Percentiles rank a stretch among this genome's conserved stretches.
phyloP scores from a whole-genome alignment of 1,140 invertebrate species.

The Armadillidium nasatum region DNA sequence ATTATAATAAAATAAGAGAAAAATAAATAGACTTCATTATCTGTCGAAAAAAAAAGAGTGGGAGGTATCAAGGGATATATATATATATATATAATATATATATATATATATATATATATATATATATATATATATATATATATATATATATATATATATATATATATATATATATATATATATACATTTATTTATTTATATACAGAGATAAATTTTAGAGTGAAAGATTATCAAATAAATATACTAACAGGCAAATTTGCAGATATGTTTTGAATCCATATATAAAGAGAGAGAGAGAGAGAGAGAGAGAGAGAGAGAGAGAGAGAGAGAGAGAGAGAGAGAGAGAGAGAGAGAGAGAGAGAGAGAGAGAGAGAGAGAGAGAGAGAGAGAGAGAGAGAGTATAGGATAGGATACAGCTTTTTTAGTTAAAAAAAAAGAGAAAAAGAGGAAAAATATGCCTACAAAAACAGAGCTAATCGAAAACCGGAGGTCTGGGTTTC shows the following conservation, averaged over 20 bases:
- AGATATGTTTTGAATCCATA: too few relatives aligned
- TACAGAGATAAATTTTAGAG: too few relatives aligned
- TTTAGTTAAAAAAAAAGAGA: too few relatives aligned
- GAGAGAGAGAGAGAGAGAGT: constrained; percentile 17
- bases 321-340: constrained; percentile 19
- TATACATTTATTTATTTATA: too few relatives aligned
- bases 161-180: too few relatives aligned
- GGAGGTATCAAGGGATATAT: not conserved
- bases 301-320: not conserved
- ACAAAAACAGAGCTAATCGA: too few relatives aligned
- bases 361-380: not conserved
- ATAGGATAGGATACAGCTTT: not conserved
- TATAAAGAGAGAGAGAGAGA: not conserved
- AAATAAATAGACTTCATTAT: not conserved
- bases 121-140: too few relatives aligned
- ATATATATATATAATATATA: too few relatives aligned
- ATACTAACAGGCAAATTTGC: too few relatives aligned
- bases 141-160: too few relatives aligned
- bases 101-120: too few relatives aligned
- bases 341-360: not conserved
- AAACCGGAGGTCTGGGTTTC: not conserved
- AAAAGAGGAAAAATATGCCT: not conserved
- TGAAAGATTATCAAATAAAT: too few relatives aligned
- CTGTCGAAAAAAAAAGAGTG: not conserved
- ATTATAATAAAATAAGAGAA: not conserved